These are phyloP conservation scores for Agrypnus murinus DNA, from an alignment of 2,888 invertebrate genomes.

Conservation along the genomic window DNA sequence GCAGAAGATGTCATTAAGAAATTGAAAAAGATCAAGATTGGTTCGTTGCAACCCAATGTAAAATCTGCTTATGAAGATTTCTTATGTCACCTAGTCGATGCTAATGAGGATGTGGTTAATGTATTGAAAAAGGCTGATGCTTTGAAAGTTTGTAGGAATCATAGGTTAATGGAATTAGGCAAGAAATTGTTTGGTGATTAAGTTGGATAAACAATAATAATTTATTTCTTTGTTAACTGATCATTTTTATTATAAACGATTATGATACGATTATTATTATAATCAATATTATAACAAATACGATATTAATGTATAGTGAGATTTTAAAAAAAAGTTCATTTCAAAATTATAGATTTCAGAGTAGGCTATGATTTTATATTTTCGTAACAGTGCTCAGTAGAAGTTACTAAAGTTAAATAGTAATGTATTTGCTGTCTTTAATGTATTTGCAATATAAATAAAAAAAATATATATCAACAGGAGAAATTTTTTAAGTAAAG, in stretches of 20 bases:
- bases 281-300: no score
- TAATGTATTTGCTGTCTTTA: no score
- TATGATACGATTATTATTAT: no score
- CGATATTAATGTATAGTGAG: no score
- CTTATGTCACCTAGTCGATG: slow-evolving; percentile 87
- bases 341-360: no score
- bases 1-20: slow-evolving; percentile 90
- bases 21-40: slow-evolving; percentile 87
- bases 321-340: no score
- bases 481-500: no score
- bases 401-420: no score
- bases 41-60: slow-evolving; percentile 86
- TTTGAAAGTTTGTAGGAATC: slow-evolving; percentile 88
- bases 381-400: no score
- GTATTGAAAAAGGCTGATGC: slow-evolving; percentile 89
- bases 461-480: no score
- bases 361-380: no score
- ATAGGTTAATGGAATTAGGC: slow-evolving; percentile 91
- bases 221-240: background rate
- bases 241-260: slow-evolving; percentile 8
- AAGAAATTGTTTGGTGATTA: slow-evolving; percentile 92
- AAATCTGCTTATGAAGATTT: slow-evolving; percentile 94
- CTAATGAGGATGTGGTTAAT: slow-evolving; percentile 81
- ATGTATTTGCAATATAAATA: no score
- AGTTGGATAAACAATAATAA: slow-evolving; percentile 50